Percentiles rank a stretch among this genome's conserved stretches.
Evolutionary conservation across 1,140 invertebrate species (phyloP).

Genomic region (Calephelis virginiensis): DNA sequence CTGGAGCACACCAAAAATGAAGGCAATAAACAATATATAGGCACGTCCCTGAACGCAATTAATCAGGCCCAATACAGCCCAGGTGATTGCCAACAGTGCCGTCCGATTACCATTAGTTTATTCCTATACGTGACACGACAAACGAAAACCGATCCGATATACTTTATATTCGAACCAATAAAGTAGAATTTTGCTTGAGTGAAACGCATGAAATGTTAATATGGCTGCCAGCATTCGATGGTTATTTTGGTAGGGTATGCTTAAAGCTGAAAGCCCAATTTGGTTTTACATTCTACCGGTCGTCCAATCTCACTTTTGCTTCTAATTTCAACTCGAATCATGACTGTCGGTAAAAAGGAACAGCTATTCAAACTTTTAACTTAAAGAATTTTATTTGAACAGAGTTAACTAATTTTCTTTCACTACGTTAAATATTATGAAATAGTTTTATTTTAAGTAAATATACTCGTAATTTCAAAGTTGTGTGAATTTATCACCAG

Average conservation of each 20-base stretch:
- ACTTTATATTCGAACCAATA: background rate
- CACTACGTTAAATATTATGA: no score
- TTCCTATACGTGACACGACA: slow-evolving; percentile 1
- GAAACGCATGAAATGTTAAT: slow-evolving; percentile 10
- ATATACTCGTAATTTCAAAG: no score
- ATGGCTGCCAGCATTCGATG: slow-evolving; percentile 13
- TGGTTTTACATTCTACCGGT: slow-evolving; percentile 15
- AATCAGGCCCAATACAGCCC: slow-evolving; percentile 9
- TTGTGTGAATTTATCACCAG: no score
- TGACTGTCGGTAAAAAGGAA: slow-evolving; percentile 7
- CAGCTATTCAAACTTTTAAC: background rate
- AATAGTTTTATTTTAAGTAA: no score
- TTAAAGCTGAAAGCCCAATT: slow-evolving; percentile 14
- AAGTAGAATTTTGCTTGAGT: background rate
- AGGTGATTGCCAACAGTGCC: slow-evolving; percentile 15
- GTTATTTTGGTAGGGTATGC: slow-evolving; percentile 14
- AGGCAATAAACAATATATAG: slow-evolving; percentile 14
- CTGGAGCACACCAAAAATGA: background rate
- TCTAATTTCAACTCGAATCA: slow-evolving; percentile 17
- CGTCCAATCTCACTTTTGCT: slow-evolving; percentile 15
- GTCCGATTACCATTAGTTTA: slow-evolving; percentile 14
- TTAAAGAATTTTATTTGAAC: no score
- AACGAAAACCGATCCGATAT: background rate
- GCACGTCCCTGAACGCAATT: slow-evolving; percentile 4
- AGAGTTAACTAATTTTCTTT: no score